Base-by-base conservation (phyloP, 2,888 invertebrate genomes). In the Stegophylla sp. region DNA sequence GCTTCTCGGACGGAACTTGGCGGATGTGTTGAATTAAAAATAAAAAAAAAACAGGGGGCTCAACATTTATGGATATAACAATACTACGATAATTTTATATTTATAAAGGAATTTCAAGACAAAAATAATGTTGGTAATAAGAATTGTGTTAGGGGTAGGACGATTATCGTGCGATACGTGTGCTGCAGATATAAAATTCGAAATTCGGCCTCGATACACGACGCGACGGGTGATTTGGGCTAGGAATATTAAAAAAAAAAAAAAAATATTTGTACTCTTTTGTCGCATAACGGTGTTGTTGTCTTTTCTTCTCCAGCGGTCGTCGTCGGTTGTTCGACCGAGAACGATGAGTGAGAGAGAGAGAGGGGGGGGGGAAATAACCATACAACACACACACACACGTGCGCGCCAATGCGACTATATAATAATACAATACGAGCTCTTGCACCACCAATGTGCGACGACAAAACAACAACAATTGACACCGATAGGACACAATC, bases 401-500 rank as follows among this genome's bases (percentile, higher is more conserved):
- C 61, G n/a, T n/a, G n/a, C n/a, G n/a, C n/a, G n/a, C n/a, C n/a
- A n/a, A n/a, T n/a, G n/a, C n/a, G 13, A n/a, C n/a, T 34, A 17
- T 51, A 51, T 51, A 51, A 2, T 51, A n/a, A n/a, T 17, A 51
- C 17, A 51, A 17, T 2, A 4, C 4, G 15, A 4, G 17, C 17
- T 51, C 15, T 51, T 4, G 17, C 28, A 61, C n/a, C n/a, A n/a
- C n/a, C n/a, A n/a, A n/a, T n/a, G 23, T n/a, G 23, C 23, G 59
- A 73, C n/a, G 7, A 56, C 43, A 4, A 17, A 7, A 20, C 13
- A 23, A 56, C 43, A 26, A 73, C 72, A 59, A 59, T n/a, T 63
- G 48, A 51, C 71, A 48, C 72, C 61, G 34, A 67, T 61, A 63
- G n/a, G n/a, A n/a, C n/a, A n/a, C n/a, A n/a, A n/a, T n/a, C 45